phyloP scores from a whole-genome alignment of 2,888 invertebrate genomes.

The Drosophila percnosoma region DNA sequence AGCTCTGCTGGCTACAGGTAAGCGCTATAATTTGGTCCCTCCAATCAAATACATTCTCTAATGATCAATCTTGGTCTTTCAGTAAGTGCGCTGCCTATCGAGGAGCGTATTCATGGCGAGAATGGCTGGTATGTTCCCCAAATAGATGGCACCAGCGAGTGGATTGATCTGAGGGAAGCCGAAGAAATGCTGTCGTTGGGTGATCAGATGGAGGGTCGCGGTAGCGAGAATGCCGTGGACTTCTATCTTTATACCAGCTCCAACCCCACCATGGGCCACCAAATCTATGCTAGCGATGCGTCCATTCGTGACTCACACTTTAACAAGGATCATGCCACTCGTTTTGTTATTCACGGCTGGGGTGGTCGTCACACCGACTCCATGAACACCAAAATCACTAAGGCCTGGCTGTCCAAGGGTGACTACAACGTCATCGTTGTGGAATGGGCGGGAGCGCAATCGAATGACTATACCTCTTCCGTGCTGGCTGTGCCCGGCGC shows the following conservation, averaged over 20 bases:
- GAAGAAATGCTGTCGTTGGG: slow-evolving; percentile 31
- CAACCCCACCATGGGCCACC: slow-evolving; percentile 57
- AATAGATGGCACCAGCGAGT: slow-evolving; percentile 49
- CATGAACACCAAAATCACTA: slow-evolving; percentile 72
- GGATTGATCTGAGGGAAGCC: slow-evolving; percentile 53
- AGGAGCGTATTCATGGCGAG: slow-evolving; percentile 55
- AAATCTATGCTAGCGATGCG: slow-evolving; percentile 43
- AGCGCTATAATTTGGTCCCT: neutral
- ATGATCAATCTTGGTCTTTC: neutral
- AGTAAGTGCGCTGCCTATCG: slow-evolving; percentile 43
- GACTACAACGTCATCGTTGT: slow-evolving; percentile 87
- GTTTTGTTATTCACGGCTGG: slow-evolving; percentile 87
- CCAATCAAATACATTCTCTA: neutral
- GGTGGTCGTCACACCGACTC: slow-evolving; percentile 85
- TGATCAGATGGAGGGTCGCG: slow-evolving; percentile 40
- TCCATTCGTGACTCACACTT: slow-evolving; percentile 59
- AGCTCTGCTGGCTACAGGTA: slow-evolving; percentile 51
- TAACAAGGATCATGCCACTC: slow-evolving; percentile 58
- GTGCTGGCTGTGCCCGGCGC: slow-evolving; percentile 83
- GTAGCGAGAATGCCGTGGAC: slow-evolving; percentile 49
- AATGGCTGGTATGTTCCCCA: slow-evolving; percentile 66
- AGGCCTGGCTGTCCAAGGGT: slow-evolving; percentile 86
- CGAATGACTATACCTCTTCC: slow-evolving; percentile 86
- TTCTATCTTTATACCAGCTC: slow-evolving; percentile 75
- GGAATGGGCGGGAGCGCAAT: slow-evolving; percentile 87